phyloP scores from a whole-genome alignment of 2,888 invertebrate genomes.

The Andrena flavipes region DNA sequence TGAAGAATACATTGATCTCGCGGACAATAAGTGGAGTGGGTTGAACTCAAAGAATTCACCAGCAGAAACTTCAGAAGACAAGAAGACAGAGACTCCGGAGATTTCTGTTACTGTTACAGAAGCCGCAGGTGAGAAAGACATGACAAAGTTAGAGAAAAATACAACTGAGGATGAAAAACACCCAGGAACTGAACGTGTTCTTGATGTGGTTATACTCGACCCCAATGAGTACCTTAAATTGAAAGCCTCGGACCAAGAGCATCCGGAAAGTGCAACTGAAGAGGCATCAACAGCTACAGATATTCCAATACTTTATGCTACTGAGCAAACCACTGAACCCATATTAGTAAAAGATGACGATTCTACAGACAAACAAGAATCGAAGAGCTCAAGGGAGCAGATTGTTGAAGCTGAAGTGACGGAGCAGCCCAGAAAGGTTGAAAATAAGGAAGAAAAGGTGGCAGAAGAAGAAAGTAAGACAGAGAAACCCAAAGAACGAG shows the following conservation, averaged over 20 bases:
- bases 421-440: not conserved
- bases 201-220: slow-evolving; percentile 55
- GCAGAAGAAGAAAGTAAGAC: not conserved
- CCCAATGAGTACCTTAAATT: slow-evolving; percentile 47
- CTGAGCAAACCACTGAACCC: not conserved
- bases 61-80: not conserved
- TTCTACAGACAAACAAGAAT: not conserved
- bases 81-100: not conserved
- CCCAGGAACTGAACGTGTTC: not conserved
- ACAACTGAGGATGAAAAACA: not conserved
- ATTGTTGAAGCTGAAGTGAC: not conserved
- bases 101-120: slow-evolving; percentile 25
- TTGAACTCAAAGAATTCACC: not conserved
- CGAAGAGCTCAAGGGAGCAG: not conserved
- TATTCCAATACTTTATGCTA: slow-evolving; percentile 22
- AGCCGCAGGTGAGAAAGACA: not conserved
- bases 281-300: slow-evolving; percentile 9
- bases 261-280: not conserved
- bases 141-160: not conserved
- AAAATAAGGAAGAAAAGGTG: not conserved
- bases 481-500: slow-evolving; percentile 28
- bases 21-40: not conserved
- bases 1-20: slow-evolving; percentile 45
- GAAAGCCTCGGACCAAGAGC: slow-evolving; percentile 26
- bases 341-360: not conserved